Evolutionary conservation across 2,113 vertebrate species (phyloP), one percentile per base, ranked within the genome.

Genomic region (Montifringilla adamsi): DNA sequence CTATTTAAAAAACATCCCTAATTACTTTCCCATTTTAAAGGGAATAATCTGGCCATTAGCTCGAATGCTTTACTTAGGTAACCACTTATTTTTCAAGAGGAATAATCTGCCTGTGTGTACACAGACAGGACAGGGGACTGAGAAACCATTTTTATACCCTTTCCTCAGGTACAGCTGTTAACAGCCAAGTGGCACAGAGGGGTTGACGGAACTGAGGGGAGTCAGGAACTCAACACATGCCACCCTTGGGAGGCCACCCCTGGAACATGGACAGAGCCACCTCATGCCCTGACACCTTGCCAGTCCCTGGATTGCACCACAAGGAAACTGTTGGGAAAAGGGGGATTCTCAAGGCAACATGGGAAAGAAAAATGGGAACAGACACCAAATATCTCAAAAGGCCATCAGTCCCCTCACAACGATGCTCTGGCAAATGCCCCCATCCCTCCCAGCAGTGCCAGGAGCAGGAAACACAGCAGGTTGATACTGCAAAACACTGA

Each of bases 1-100:
- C 84, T 92, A 74, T 93, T 92, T 62, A 43, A 82, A 93, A 94
- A 84, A 11, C 30, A 91, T 53, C 82, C 52, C 67, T 94, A 94
- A 94, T 92, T 93, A 93, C 73, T 90, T 94, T 79, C 84, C 82
- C 92, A 86, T 96, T 81, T 95, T 84, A 85, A 90, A 90, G 55
- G 24, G 79, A 97, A 93, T 94, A 92, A 87, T 81, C 75, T 24
- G n/a, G 74, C 27, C 15, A 96, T 87, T 82, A 93, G 47, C 59
- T 92, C 6, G 0, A 89, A 87, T 0, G 4, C 66, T 43, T 87
- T 80, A 64, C 37, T 49, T 68, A 70, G 78, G 69, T 16, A 76
- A 87, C 53, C 50, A 24, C 13, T 5, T 77, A 20, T 67, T 80
- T 92, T 70, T 59, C 26, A 28, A 60, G 41, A 89, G n/a, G 62